Percentiles rank a stretch among this genome's conserved stretches.
Evolutionary conservation across 2,113 vertebrate species (phyloP).

Genomic region (Tretioscincus oriximinensis): DNA sequence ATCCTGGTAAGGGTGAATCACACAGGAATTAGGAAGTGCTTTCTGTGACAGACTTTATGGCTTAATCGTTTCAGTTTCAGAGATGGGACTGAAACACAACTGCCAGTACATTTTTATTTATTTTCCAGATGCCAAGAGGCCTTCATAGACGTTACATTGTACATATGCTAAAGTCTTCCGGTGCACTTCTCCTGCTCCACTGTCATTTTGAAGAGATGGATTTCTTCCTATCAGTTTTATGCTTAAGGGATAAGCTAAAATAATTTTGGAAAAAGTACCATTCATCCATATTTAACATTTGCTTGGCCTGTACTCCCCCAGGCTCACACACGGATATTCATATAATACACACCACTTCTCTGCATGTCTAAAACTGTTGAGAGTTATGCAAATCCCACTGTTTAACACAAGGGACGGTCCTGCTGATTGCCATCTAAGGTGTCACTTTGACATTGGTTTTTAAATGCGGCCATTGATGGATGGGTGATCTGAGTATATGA

Average conservation of each 20-base stretch:
- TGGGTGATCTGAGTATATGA: constrained; percentile 40
- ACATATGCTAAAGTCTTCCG: neutral
- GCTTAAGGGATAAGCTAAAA: neutral
- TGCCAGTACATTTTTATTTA: neutral
- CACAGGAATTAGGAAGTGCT: too few relatives aligned
- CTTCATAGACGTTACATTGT: neutral
- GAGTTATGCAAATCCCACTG: neutral
- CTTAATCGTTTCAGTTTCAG: neutral
- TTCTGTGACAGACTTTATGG: neutral
- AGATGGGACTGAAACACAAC: neutral
- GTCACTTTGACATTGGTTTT: constrained; percentile 33
- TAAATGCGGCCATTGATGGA: neutral
- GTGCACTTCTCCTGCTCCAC: neutral
- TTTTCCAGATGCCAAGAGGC: neutral
- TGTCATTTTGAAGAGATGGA: neutral
- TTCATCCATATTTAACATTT: constrained; percentile 42
- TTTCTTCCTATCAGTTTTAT: neutral
- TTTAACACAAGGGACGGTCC: constrained; percentile 39
- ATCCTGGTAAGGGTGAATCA: too few relatives aligned
- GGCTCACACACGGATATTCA: constrained; percentile 5
- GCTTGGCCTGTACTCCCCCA: constrained; percentile 18
- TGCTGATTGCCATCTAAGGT: constrained; percentile 6
- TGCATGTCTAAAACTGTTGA: constrained; percentile 29
- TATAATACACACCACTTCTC: constrained; percentile 21
- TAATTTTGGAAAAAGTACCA: constrained; percentile 25